Base-by-base conservation (phyloP, 2,888 invertebrate genomes). In the Geophilus truncorum region DNA sequence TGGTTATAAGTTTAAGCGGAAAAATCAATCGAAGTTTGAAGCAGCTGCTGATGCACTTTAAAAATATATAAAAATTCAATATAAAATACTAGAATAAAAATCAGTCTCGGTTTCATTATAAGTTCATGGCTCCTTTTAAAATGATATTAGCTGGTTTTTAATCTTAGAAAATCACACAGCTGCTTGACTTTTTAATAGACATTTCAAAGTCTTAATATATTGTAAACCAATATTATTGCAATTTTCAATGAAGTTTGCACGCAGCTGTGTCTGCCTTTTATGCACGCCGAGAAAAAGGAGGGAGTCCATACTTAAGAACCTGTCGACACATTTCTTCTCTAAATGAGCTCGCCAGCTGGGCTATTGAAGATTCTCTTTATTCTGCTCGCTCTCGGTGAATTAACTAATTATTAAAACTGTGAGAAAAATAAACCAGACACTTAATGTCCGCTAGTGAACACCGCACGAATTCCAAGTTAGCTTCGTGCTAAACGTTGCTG, bases 151-250 rank as follows among this genome's bases (percentile, higher is more conserved):
- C 21, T 51, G 51, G n/a, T 18, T 51, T 51, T 51, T 51, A 51
- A 51, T 51, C 51, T 51, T 21, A 32, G 9, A 51, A 51, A 51
- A 51, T 51, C 51, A 18, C 15, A 25, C 70, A 70, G 70, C 70
- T 28, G 70, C n/a, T 70, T 70, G 70, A 70, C 28, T 70, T 70
- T 62, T 70, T 70, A 70, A 70, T 70, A 70, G 51, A 51, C 51
- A 51, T 51, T 51, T 51, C 51, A 51, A 51, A 51, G 51, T 51
- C 51, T 51, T 51, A 51, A 51, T 51, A 51, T 51, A 51, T 51
- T 51, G 51, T 51, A 51, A 51, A 51, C 51, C 51, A 51, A 51
- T 51, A 51, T 51, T 51, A 51, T 51, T 51, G 51, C 51, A 51
- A 51, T 51, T 51, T 51, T 51, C 51, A 51, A 51, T 51, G 51